Evolutionary conservation across 2,113 vertebrate species (phyloP).

Genomic region (Mesitornis unicolor): DNA sequence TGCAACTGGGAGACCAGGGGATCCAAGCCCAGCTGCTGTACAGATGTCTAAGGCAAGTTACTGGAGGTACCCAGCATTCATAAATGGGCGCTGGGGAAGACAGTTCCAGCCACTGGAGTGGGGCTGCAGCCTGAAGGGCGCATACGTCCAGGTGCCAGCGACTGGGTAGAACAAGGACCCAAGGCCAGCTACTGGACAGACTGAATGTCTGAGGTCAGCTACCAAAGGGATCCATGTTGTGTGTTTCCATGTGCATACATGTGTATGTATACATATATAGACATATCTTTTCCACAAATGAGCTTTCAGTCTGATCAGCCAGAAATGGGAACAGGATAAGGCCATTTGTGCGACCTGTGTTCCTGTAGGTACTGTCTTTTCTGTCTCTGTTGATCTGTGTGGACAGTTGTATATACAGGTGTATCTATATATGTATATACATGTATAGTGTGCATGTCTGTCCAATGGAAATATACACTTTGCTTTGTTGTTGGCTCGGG

Average conservation of each 20-base stretch:
- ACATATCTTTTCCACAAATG: background rate
- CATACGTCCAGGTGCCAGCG: background rate
- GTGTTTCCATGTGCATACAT: background rate
- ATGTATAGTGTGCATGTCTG: background rate
- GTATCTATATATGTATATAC: too few relatives aligned
- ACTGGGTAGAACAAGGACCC: background rate
- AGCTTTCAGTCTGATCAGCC: background rate
- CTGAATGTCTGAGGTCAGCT: background rate
- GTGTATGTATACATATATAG: background rate
- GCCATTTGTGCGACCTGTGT: background rate
- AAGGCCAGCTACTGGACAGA: background rate
- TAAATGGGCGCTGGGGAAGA: too few relatives aligned
- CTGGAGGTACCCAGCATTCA: background rate
- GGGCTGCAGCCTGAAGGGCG: background rate
- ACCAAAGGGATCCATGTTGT: too few relatives aligned
- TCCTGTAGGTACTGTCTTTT: background rate
- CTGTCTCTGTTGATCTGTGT: background rate
- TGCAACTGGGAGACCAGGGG: background rate
- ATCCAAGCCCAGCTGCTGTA: background rate
- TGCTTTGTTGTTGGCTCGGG: background rate
- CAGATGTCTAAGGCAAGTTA: background rate
- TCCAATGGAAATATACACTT: background rate
- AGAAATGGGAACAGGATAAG: background rate
- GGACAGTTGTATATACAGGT: fast-evolving
- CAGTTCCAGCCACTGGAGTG: background rate